Base-by-base conservation (phyloP, 2,888 invertebrate species). In the Machimus atricapillus region DNA sequence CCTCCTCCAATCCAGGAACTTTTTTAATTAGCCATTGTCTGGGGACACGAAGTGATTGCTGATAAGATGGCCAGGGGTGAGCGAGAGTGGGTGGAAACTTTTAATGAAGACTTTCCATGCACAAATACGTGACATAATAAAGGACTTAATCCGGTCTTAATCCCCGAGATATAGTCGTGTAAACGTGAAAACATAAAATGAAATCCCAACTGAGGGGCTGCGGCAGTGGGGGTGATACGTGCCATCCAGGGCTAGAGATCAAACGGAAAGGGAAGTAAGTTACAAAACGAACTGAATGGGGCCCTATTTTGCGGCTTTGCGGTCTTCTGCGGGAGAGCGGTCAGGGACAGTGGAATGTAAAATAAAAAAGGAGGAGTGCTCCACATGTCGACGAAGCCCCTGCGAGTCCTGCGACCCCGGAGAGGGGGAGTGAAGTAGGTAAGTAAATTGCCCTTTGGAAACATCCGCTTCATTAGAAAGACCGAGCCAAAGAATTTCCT, bases 91-190 rank as follows among this genome's bases (percentile, higher is more conserved):
- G 6, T 79, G 19, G 14, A 66, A 88, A 88, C 43, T 88, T 88
- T 88, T 88, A 88, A 88, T 88, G 87, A 86, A 87, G 86, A 88
- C 79, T 87, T 88, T 85, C 83, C 83, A 85, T 77, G 79, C 82
- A 77, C 83, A 86, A 87, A 88, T 88, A 88, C 87, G 87, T 88
- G 87, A 83, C 87, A 88, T 87, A 83, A 86, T 86, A 87, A 83
- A 85, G 76, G 87, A 73, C 87, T 73, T 88, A 79, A 88, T 87
- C 87, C 85, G 27, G 19, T 31, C 78, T 66, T 88, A 88, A 87
- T 88, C 82, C 87, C 66, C 27, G 52, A 40, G 87, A 56, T 52
- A 78, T 83, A 56, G 40, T 19, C 23, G 31, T 81, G 66, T 82
- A 86, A 81, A 88, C 87, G 87, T 88, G 86, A 83, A 74, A 76